Evolutionary conservation across 2,888 invertebrate genomes (phyloP).

Genomic region (Eurytoma californica): DNA sequence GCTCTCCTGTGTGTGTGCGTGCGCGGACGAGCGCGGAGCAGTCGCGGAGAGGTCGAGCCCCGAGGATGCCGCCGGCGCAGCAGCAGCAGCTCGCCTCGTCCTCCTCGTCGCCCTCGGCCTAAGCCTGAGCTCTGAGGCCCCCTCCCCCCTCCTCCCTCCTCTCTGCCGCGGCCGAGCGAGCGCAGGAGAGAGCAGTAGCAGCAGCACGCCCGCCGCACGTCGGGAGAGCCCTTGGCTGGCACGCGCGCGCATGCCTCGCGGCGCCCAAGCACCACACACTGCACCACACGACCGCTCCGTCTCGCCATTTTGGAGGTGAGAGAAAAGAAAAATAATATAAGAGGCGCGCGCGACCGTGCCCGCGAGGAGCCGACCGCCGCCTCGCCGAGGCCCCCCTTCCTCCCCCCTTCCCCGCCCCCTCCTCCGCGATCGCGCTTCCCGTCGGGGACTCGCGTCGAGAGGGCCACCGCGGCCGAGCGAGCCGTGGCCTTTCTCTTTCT

Average conservation of each 20-base stretch:
- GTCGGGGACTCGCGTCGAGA: no score
- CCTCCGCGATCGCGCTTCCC: no score
- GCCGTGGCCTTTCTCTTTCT: slow-evolving; percentile 32
- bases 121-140: no score
- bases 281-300: slow-evolving; percentile 56
- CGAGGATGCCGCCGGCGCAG: slow-evolving; percentile 35
- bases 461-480: no score
- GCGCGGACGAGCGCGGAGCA: slow-evolving; percentile 23
- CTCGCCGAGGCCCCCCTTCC: not conserved
- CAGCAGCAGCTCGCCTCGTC: slow-evolving; percentile 5
- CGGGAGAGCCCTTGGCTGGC: slow-evolving; percentile 55
- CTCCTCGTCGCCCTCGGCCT: no score
- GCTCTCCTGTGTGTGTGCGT: not conserved
- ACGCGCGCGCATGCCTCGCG: slow-evolving; percentile 62
- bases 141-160: no score
- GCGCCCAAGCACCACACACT: slow-evolving; percentile 9
- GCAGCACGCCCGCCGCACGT: slow-evolving; percentile 6
- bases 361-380: not conserved
- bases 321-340: slow-evolving; percentile 55
- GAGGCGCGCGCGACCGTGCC: not conserved
- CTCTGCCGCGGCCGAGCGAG: not conserved
- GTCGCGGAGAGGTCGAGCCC: slow-evolving; percentile 5
- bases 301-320: slow-evolving; percentile 75
- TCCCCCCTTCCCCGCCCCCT: not conserved
- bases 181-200: slow-evolving; percentile 21